A percentile compares a stretch with the other conserved stretches of the same genome.
Evolutionary conservation across 30 jellyfish, hydroid and myxozoan species (phyloP).

Genomic region (Clytia hemisphaerica): DNA sequence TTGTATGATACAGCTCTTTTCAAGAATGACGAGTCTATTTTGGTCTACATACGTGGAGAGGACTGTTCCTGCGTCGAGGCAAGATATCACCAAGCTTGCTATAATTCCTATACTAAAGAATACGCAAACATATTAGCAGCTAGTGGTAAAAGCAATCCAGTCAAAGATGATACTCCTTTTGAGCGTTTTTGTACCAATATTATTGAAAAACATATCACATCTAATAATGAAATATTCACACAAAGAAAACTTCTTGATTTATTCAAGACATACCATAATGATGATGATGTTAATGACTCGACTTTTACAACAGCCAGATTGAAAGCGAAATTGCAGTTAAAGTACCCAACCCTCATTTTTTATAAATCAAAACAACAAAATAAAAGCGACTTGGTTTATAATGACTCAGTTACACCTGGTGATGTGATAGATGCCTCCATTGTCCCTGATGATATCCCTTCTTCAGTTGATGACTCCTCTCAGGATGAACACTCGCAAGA

Average conservation of each 20-base stretch:
- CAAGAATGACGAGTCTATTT: constrained; percentile 28
- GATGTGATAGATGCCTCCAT: neutral
- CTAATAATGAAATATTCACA: constrained; percentile 9
- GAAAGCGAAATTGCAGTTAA: constrained; percentile 19
- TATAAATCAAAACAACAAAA: constrained; percentile 10
- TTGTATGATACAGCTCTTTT: constrained; percentile 15
- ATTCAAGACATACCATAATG: no score
- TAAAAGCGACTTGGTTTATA: neutral
- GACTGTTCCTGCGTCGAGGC: constrained; percentile 42
- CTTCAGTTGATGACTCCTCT: no score
- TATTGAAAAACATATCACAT: neutral
- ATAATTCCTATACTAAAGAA: constrained; percentile 3
- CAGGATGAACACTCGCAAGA: no score
- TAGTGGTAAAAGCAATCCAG: no score
- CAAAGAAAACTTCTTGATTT: no score
- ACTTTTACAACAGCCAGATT: no score
- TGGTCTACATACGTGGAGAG: constrained; percentile 14
- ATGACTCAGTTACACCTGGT: neutral
- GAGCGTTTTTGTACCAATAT: constrained; percentile 4
- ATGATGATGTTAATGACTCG: no score
- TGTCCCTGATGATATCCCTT: no score
- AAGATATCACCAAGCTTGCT: constrained; percentile 18
- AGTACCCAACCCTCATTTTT: constrained; percentile 12
- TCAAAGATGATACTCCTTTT: constrained; percentile 2
- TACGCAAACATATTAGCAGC: no score